Base-by-base conservation (phyloP, 2,888 invertebrate species). In the Anodontia alba region DNA sequence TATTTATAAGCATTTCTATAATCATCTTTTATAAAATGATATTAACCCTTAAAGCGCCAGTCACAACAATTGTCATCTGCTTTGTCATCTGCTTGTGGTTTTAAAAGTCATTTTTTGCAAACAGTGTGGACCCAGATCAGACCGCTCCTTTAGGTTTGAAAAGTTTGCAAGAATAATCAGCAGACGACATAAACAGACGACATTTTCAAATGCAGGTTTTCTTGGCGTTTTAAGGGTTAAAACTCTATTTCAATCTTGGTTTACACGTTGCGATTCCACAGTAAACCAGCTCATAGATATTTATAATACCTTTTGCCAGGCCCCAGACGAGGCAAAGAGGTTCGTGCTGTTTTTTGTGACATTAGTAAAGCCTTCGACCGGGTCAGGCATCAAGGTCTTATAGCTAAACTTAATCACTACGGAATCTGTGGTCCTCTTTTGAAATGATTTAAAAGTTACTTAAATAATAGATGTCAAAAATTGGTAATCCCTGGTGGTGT, bases 301-400 rank as follows among this genome's bases (percentile, higher is more conserved):
- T 3, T 73, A 78, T 51, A 23, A 78, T 54, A 68, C 43, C 1
- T 75, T 78, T 43, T 46, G 75, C 26, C 62, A 75, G 20, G 69
- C 70, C 20, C 26, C 81, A 3, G 78, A 81, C 51, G 12, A 42
- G 78, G 73, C 10, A 73, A 76, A 70, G 78, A 84, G 74, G 38
- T 38, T 38, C 12, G 38, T 8, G 38, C 38, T 38, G 38, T 38
- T 8, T 38, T 38, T 38, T 38, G 62, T 54, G 80, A 83, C 38
- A 78, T 80, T 2, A 75, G 75, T 23, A 78, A 83, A 38, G 80
- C 83, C 8, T 83, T 80, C 68, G 80, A 83, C 62, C 62, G 72
- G 46, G 73, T 80, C 12, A 70, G 77, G 73, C 71, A 76, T 62
- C 42, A 26, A 29, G 79, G 71, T 17, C 72, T 83, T 26, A n/a